These are phyloP conservation scores for Ecliptopera silaceata DNA, from an alignment of 2,888 invertebrate genomes.

Conservation along the genomic window DNA sequence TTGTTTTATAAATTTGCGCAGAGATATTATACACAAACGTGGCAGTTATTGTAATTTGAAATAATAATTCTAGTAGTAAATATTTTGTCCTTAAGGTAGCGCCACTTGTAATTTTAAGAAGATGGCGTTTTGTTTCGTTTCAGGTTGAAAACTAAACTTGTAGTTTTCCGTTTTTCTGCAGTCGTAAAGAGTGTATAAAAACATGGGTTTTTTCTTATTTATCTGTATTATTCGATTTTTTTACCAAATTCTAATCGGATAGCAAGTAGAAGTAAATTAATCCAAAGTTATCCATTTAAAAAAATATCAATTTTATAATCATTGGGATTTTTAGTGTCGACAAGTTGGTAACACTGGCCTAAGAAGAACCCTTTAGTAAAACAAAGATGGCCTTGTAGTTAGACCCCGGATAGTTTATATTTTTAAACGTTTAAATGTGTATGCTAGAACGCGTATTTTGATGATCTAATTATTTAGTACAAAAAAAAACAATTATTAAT, in stretches of 20 bases:
- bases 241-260: neutral
- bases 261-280: too few species aligned
- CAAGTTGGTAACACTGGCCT: neutral
- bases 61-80: neutral
- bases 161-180: too few species aligned
- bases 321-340: neutral
- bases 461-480: constrained; percentile 39
- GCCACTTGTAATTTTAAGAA: constrained; percentile 1
- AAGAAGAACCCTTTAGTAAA: constrained; percentile 32
- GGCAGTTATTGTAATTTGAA: constrained; percentile 13
- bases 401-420: constrained; percentile 44
- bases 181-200: constrained; percentile 8
- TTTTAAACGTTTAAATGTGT: constrained; percentile 25
- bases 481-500: constrained; percentile 28
- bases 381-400: constrained; percentile 62
- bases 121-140: too few species aligned
- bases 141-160: too few species aligned
- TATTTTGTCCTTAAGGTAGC: constrained; percentile 2
- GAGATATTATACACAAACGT: neutral
- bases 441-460: constrained; percentile 21
- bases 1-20: neutral
- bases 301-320: neutral
- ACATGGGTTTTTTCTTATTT: neutral
- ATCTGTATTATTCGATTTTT: neutral
- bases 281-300: too few species aligned